Base-by-base conservation (phyloP, 2,797 vertebrate genomes). In the Muscicapa comitata region DNA sequence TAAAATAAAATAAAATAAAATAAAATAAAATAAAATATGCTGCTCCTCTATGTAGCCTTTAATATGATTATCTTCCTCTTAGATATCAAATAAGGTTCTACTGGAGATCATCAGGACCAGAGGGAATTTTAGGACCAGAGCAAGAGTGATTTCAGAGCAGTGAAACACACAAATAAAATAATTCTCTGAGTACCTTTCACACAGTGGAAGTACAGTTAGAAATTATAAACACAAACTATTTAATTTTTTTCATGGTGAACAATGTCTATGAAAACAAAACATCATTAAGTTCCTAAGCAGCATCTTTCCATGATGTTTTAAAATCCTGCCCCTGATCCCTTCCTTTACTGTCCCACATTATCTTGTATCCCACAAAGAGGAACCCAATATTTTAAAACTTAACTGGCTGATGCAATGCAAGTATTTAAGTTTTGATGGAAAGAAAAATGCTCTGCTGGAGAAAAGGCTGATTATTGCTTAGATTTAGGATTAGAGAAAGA, bases 261-360 rank as follows among this genome's bases (percentile, higher is more conserved):
- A 18, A 11, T 6, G 8, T 4, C 31, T 21, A 31, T 11, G 5
- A 59, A 88, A 82, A 58, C 24, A 13, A n/a, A 82, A 55, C 7
- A 17, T 10, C 2, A 0, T 58, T 35, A 38, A 51, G 2, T 25
- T 88, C 37, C 26, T 33, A 67, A 59, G 31, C 11, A 72, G 31
- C 9, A 55, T 4, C 1, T 0, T 29, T 67, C n/a, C 4, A 4
- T 29, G 33, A 12, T 2, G 2, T 19, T 70, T 86, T 42, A 33
- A 84, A 94, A 70, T 54, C 23, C 38, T 50, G 8, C 8, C 17
- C 53, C 9, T 4, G 2, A 15, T 50, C 17, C 12, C 67, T 71
- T 40, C 5, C 3, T 48, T 67, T 18, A 21, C 11, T 28, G 4
- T 11, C 48, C 23, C n/a, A 7, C 21, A 2, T 48, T 19, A 13